A percentile compares a stretch with the other conserved stretches of the same genome.
Evolutionary conservation across 1,140 invertebrate species (phyloP).

Genomic region (Aphidius gifuensis): DNA sequence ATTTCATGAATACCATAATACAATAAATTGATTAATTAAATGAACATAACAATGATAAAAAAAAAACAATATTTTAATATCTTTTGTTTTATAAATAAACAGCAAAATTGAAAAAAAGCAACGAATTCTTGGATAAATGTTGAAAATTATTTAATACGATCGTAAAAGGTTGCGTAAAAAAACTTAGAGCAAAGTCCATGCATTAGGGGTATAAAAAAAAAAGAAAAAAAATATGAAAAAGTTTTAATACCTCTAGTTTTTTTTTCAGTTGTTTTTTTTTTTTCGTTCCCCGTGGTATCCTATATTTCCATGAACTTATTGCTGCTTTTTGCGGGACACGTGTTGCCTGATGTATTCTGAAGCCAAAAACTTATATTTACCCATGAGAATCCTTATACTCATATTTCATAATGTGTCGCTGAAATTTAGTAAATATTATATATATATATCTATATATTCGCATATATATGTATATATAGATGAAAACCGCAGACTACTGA

Average conservation of each 20-base stretch:
- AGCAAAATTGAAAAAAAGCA: slow-evolving; percentile 3
- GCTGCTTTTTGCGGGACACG: slow-evolving; percentile 47
- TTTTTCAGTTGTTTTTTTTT: neutral
- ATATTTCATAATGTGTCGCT: slow-evolving; percentile 44
- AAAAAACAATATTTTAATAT: neutral
- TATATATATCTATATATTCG: too few species aligned
- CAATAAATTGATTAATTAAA: too few species aligned
- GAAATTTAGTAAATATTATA: neutral
- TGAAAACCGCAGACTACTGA: neutral
- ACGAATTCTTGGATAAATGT: neutral
- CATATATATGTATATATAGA: neutral
- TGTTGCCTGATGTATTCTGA: slow-evolving; percentile 44
- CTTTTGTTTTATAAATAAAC: neutral
- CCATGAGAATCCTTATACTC: slow-evolving; percentile 28
- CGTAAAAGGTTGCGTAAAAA: too few species aligned
- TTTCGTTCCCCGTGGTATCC: slow-evolving; percentile 33
- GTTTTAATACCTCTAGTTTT: slow-evolving; percentile 36
- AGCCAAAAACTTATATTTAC: slow-evolving; percentile 40
- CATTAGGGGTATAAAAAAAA: neutral
- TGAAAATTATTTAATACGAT: too few species aligned
- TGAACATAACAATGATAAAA: neutral
- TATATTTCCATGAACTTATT: slow-evolving; percentile 47
- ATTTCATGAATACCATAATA: too few species aligned
- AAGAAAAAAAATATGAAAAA: slow-evolving; percentile 30
- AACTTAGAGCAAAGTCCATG: too few species aligned